A percentile compares a stretch with the other conserved stretches of the same genome.
phyloP scores from a whole-genome alignment of 2,797 vertebrate genomes.

The Mus caroli region DNA sequence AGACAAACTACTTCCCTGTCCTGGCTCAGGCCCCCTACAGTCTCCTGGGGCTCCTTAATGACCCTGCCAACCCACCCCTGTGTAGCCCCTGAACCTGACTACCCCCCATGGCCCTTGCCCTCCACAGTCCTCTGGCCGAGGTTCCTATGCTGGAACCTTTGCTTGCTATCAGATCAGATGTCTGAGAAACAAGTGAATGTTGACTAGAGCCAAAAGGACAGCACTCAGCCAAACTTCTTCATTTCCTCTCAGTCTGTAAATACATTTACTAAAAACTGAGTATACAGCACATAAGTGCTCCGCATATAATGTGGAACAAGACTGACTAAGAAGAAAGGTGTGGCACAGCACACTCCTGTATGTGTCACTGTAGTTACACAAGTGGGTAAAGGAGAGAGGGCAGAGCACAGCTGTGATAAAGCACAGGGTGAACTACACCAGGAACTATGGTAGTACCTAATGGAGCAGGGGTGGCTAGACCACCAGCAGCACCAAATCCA shows the following conservation, averaged over 20 bases:
- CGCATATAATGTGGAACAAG: not conserved
- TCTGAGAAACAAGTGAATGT: not conserved
- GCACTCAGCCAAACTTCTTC: not conserved
- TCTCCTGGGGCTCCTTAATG: not conserved
- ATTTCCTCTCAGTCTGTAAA: not conserved
- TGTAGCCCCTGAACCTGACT: not conserved
- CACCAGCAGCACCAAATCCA: not conserved
- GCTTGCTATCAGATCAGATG: constrained; percentile 19
- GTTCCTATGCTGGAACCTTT: not conserved
- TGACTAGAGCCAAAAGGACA: not conserved
- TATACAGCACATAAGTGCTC: not conserved
- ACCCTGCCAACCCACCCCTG: not conserved
- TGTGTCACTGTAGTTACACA: not conserved
- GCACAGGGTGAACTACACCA: not conserved
- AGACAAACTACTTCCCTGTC: not conserved
- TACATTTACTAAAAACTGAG: constrained; percentile 25
- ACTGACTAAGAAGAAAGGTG: not conserved
- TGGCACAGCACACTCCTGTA: not conserved
- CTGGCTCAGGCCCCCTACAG: not conserved
- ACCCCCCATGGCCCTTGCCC: not conserved
- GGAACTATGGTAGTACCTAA: not conserved
- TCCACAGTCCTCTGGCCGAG: not conserved
- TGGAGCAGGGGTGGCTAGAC: not conserved
- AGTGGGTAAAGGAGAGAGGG: not conserved
- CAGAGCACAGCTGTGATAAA: not conserved